Conservation (phyloP, 2,888 invertebrate species). For the Ophioninae sp. region DNA sequence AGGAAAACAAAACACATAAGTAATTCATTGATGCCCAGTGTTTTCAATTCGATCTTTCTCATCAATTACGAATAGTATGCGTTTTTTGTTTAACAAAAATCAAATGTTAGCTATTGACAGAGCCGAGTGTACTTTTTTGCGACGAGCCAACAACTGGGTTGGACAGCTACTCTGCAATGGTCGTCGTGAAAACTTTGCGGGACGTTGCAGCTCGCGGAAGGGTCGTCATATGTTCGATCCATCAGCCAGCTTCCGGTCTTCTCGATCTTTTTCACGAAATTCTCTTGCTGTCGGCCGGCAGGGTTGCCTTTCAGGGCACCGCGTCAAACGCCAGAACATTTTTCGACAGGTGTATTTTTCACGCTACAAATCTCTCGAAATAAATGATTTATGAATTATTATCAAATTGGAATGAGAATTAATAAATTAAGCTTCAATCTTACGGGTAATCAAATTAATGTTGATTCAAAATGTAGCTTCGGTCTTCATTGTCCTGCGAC, state of each 20-base stretch:
- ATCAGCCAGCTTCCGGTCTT: constrained; percentile 94
- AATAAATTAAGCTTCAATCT: neutral
- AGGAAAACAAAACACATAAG: neutral
- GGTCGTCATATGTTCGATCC: constrained; percentile 93
- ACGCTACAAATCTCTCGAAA: neutral
- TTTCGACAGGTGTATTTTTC: constrained; percentile 85
- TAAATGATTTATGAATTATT: neutral
- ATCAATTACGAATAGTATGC: constrained; percentile 4
- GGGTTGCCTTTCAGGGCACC: constrained; percentile 90
- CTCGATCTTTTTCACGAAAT: constrained; percentile 92
- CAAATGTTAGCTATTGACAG: constrained; percentile 87
- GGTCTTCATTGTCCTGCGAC: constrained; percentile 87
- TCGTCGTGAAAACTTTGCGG: constrained; percentile 88
- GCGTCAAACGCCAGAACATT: constrained; percentile 86
- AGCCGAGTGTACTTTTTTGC: constrained; percentile 94
- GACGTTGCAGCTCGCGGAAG: constrained; percentile 87
- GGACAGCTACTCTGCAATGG: constrained; percentile 93
- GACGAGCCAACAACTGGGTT: constrained; percentile 97
- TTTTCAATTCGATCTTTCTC: neutral
- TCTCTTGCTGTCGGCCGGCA: constrained; percentile 89
- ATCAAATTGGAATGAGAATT: neutral
- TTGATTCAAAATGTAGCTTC: constrained; percentile 81
- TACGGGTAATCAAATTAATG: no score
- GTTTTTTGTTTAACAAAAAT: neutral
- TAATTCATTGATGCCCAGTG: neutral